phyloP scores from a whole-genome alignment of 2,888 invertebrate species.

The Mesochorus sp. region DNA sequence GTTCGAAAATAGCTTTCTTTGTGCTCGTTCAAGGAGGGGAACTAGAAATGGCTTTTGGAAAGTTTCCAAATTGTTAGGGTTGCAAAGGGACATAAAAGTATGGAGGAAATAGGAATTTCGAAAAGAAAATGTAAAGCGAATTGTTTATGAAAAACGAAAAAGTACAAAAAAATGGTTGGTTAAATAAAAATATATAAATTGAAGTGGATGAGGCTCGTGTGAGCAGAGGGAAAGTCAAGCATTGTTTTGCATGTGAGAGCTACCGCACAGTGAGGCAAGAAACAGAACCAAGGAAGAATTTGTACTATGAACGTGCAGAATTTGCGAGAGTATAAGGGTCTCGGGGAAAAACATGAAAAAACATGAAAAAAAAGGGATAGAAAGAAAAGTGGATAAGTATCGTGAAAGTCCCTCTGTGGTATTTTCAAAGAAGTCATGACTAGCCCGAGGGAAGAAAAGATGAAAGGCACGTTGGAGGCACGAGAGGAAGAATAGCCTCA shows the following conservation, averaged over 20 bases:
- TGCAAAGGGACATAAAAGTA: background rate
- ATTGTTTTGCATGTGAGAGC: conserved; percentile 17
- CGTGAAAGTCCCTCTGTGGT: background rate
- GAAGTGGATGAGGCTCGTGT: background rate
- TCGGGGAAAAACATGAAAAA: background rate
- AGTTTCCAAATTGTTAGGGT: background rate
- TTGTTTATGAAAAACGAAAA: background rate
- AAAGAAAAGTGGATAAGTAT: background rate
- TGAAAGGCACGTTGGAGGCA: background rate
- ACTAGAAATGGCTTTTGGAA: background rate
- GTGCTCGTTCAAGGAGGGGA: background rate
- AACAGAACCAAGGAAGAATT: background rate
- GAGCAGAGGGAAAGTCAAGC: background rate
- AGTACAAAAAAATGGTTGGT: background rate
- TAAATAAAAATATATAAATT: background rate
- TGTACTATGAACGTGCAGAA: background rate
- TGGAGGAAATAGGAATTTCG: background rate
- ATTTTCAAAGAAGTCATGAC: background rate
- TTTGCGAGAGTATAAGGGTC: background rate
- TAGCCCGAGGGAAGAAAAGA: background rate
- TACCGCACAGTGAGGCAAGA: background rate
- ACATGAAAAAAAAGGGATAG: too few species aligned
- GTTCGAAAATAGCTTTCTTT: background rate
- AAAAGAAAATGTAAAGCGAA: background rate
- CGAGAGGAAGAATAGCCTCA: too few species aligned